Base-by-base conservation (phyloP, 2,797 vertebrate species). In the Sebastes nivosus region DNA sequence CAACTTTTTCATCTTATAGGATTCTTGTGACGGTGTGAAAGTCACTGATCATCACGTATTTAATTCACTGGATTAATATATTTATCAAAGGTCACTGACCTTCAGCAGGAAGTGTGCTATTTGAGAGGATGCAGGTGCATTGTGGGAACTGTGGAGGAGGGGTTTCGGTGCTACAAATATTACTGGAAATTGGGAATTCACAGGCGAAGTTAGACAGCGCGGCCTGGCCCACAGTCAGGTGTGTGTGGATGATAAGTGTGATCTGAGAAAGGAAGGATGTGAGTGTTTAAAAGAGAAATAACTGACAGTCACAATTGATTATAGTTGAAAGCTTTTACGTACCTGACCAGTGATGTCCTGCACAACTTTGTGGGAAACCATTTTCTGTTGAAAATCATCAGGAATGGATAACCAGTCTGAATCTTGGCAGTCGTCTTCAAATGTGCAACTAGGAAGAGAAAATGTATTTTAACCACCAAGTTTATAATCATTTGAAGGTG, bases 381-480 rank as follows among this genome's bases (percentile, higher is more conserved):
- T 87, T 32, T 79, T 75, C 18, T 79, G 59, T 10, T 90, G 74
- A 69, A 24, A 81, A 1, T 83, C 75, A 5, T 91, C 89, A 67
- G 93, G 80, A 72, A 94, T 88, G 61, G 94, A 93, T 12, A 96
- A 9, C 95, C 95, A 95, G 58, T 80, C 50, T 34, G 88, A 87
- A 34, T 65, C 67, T 8, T 0, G 27, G 59, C 95, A 96, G 13
- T 94, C 86, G 7, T 83, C 79, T 68, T 86, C 81, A 68, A 92
- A 91, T 0, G 77, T 91, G 75, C 95, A 96, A 2, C 95, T 95
- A 55, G 0, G 3, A 74, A 14, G 59, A 58, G 20, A 57, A 16
- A 46, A 72, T 12, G 24, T 2, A 5, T 75, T 36, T 69, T 4
- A 16, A 34, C 0, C 5, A 34, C 0, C 4, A 10, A 10, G 24